A percentile compares a stretch with the other conserved stretches of the same genome.
Evolutionary conservation across 1,140 invertebrate genomes (phyloP).

Genomic region (Conus ventricosus): DNA sequence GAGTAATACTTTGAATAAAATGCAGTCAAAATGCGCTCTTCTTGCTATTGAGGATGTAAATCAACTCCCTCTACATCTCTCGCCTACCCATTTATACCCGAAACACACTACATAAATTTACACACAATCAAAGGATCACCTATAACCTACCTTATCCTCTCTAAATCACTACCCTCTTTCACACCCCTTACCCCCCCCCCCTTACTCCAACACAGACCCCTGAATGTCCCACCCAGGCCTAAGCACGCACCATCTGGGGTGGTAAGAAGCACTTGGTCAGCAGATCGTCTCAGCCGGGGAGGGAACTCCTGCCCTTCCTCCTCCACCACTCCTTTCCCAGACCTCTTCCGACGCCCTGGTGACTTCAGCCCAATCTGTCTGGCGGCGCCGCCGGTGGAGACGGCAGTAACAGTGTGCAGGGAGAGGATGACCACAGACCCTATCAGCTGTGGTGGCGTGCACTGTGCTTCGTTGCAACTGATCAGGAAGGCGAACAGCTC

Average conservation of each 20-base stretch:
- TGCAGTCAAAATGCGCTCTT: too few relatives aligned
- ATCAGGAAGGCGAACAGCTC: constrained; percentile 39
- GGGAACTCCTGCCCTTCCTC: too few relatives aligned
- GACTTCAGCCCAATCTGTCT: not conserved
- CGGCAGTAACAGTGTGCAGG: constrained; percentile 12
- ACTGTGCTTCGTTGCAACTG: constrained; percentile 49
- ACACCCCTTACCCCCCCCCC: not conserved
- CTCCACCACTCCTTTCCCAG: not conserved
- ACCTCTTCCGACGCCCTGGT: not conserved
- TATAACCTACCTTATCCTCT: too few relatives aligned
- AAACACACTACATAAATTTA: too few relatives aligned
- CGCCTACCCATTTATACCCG: too few relatives aligned
- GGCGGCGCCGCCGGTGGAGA: constrained; percentile 23
- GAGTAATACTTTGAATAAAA: too few relatives aligned
- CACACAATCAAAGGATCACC: too few relatives aligned
- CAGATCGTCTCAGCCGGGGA: not conserved
- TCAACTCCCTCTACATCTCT: too few relatives aligned
- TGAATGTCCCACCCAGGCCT: not conserved
- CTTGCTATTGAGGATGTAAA: too few relatives aligned
- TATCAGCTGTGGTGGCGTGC: not conserved
- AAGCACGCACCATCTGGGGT: not conserved
- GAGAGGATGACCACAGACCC: constrained; percentile 31
- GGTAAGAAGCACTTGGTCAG: not conserved
- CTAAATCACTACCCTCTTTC: not conserved
- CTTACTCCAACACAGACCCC: not conserved